A percentile compares a stretch with the other conserved stretches of the same genome.
These are phyloP conservation scores for Hyles lineata DNA, from an alignment of 2,888 invertebrate genomes.

Conservation along the genomic window DNA sequence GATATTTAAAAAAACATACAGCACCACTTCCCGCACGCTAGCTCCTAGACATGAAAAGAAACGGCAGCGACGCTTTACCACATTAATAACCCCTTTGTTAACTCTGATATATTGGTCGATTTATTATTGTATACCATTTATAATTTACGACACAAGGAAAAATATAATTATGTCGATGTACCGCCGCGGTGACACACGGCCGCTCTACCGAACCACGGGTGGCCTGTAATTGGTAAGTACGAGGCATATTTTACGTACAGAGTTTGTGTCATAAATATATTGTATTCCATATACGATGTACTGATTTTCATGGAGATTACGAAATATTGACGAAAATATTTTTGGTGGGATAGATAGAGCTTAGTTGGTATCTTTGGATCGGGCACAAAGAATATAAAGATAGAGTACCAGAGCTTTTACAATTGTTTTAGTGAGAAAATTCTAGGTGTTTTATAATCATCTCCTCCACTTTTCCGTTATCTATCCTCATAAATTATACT, in stretches of 20 bases:
- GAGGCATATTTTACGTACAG: background rate
- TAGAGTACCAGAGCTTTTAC: too few relatives aligned
- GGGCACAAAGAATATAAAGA: too few relatives aligned
- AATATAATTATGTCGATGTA: slow-evolving; percentile 29
- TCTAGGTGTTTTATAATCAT: too few relatives aligned
- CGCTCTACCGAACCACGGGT: slow-evolving; percentile 47
- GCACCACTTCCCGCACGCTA: background rate
- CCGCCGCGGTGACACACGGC: slow-evolving; percentile 48
- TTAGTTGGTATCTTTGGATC: background rate
- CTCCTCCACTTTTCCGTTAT: too few relatives aligned
- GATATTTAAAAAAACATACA: too few relatives aligned
- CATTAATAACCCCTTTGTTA: slow-evolving; percentile 52
- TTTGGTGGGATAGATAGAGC: background rate
- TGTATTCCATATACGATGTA: slow-evolving; percentile 3
- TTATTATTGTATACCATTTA: slow-evolving; percentile 49
- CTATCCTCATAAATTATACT: too few relatives aligned
- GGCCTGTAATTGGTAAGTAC: slow-evolving; percentile 45
- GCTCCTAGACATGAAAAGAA: slow-evolving; percentile 29
- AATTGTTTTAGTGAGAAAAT: too few relatives aligned
- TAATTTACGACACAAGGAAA: slow-evolving; percentile 33
- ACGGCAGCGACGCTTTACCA: slow-evolving; percentile 38
- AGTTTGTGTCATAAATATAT: slow-evolving; percentile 5
- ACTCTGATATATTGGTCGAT: slow-evolving; percentile 61
- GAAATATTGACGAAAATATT: background rate
- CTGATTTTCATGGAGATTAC: slow-evolving; percentile 5